A percentile compares a stretch with the other conserved stretches of the same genome.
These are phyloP conservation scores for Anthonomus grandis DNA, from an alignment of 1,140 invertebrate genomes.

Conservation along the genomic window DNA sequence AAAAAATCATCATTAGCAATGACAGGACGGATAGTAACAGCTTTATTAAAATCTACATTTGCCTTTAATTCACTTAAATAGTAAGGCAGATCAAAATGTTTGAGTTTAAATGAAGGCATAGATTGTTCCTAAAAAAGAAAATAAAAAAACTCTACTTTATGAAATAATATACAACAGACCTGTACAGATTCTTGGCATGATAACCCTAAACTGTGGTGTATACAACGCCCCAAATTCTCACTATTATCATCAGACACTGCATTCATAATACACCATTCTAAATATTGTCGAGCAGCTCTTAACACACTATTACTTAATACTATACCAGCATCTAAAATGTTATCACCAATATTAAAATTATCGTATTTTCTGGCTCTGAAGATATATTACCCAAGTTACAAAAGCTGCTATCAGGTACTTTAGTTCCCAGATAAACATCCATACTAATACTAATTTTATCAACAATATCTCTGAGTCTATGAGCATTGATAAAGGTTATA, in stretches of 20 bases:
- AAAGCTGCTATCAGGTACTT: conserved; percentile 54
- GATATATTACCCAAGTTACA: conserved; percentile 60
- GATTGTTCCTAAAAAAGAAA: conserved; percentile 41
- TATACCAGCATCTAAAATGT: conserved; percentile 63
- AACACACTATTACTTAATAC: conserved; percentile 74
- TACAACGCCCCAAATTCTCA: conserved; percentile 79
- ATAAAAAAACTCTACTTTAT: conserved; percentile 4
- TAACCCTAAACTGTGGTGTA: conserved; percentile 65
- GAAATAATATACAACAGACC: conserved; percentile 42
- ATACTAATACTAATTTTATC: conserved; percentile 76
- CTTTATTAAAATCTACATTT: conserved; percentile 55
- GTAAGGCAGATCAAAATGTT: conserved; percentile 54
- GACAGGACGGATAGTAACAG: conserved; percentile 64
- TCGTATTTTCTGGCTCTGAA: not conserved
- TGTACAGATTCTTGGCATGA: conserved; percentile 57
- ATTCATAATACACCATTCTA: conserved; percentile 85
- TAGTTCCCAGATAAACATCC: conserved; percentile 71
- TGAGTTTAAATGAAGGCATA: conserved; percentile 54
- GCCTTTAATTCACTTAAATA: conserved; percentile 50
- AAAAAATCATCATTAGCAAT: conserved; percentile 62
- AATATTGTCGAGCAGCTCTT: conserved; percentile 64
- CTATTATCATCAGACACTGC: conserved; percentile 73
- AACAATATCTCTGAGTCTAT: conserved; percentile 64
- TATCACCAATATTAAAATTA: conserved; percentile 6
- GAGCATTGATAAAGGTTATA: conserved; percentile 73